phyloP scores from a whole-genome alignment of 2,888 invertebrate species.

The Halocaridina rubra region DNA sequence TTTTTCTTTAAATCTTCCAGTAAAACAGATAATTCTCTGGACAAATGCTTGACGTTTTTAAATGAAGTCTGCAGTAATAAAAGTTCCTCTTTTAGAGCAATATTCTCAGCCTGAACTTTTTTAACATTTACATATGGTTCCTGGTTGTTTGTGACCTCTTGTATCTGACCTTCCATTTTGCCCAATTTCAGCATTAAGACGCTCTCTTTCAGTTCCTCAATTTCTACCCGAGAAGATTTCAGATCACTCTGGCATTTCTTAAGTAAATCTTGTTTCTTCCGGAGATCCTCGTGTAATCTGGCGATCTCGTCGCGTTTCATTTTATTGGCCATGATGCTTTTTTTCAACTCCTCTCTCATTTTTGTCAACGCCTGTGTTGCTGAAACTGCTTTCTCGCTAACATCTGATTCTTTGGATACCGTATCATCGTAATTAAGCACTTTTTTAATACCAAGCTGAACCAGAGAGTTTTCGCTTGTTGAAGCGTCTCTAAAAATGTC shows the following conservation, averaged over 20 bases:
- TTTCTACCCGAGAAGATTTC: slow-evolving; percentile 21
- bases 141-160: background rate
- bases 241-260: slow-evolving; percentile 32
- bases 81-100: slow-evolving; percentile 32
- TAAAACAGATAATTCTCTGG: background rate
- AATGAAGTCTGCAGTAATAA: background rate
- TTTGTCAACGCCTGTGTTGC: background rate
- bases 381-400: background rate
- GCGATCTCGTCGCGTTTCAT: slow-evolving; percentile 31
- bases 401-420: background rate
- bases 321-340: slow-evolving; percentile 43
- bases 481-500: slow-evolving; percentile 34
- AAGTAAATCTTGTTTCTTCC: slow-evolving; percentile 4
- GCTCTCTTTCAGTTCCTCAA: slow-evolving; percentile 5
- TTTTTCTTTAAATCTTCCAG: no score
- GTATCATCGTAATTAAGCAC: slow-evolving; percentile 47
- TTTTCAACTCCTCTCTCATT: slow-evolving; percentile 38
- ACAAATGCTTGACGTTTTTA: background rate
- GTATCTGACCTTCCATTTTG: slow-evolving; percentile 4
- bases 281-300: background rate
- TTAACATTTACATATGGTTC: background rate
- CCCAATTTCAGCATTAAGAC: slow-evolving; percentile 6
- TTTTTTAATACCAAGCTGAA: slow-evolving; percentile 34
- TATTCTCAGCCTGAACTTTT: slow-evolving; percentile 24
- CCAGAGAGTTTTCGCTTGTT: slow-evolving; percentile 46